A percentile compares a stretch with the other conserved stretches of the same genome.
Conservation (phyloP, 2,113 vertebrate genomes). For the Brienomyrus longianalis region DNA sequence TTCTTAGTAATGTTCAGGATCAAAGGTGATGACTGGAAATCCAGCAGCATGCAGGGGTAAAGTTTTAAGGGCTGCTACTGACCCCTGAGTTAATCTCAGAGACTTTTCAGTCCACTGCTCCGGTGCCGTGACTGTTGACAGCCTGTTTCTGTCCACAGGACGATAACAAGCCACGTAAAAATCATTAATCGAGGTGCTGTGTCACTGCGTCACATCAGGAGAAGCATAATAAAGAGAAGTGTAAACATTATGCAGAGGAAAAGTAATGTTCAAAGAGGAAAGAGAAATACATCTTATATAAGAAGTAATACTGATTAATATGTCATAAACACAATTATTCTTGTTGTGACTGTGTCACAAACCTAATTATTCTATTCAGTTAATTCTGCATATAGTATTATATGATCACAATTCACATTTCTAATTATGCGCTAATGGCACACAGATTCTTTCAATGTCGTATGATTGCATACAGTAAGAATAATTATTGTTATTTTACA, state of each 20-base stretch:
- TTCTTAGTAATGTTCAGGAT: neutral
- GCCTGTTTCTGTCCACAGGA: neutral
- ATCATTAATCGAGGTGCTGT: neutral
- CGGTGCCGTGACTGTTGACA: neutral
- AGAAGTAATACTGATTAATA: neutral
- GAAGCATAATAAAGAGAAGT: neutral
- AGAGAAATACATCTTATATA: neutral
- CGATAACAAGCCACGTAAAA: neutral
- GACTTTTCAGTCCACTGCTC: neutral
- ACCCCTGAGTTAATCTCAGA: too few relatives aligned
- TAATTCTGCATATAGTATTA: neutral
- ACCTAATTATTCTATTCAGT: neutral
- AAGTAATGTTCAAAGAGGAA: neutral
- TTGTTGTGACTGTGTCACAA: neutral
- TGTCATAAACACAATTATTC: neutral
- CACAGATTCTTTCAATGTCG: neutral
- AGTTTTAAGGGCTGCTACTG: neutral
- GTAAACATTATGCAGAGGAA: neutral
- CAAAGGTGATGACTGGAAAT: neutral
- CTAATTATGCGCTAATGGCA: neutral
- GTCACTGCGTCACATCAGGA: neutral
- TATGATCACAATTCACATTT: neutral
- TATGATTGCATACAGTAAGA: neutral
- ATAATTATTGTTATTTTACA: neutral
- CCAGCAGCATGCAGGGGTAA: neutral